phyloP scores from a whole-genome alignment of 2,888 invertebrate genomes.

The Oxytorus armatus region DNA sequence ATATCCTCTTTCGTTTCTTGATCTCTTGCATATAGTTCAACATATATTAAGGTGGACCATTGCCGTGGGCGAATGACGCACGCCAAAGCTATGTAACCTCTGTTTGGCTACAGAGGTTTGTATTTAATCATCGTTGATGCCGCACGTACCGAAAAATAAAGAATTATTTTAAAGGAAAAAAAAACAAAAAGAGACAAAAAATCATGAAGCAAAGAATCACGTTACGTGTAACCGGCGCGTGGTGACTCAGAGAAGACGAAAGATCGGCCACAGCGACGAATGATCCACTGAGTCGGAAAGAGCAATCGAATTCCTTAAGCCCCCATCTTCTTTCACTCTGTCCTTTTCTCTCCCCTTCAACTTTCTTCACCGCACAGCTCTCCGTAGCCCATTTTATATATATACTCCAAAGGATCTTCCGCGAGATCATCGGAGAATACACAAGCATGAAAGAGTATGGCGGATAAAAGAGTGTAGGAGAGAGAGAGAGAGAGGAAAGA shows the following conservation, averaged over 20 bases:
- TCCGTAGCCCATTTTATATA: slow-evolving; percentile 49
- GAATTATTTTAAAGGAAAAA: not conserved
- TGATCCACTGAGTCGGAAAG: slow-evolving; percentile 40
- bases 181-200: slow-evolving; percentile 3
- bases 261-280: slow-evolving; percentile 46
- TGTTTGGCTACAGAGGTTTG: not conserved
- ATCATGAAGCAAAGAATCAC: slow-evolving; percentile 7
- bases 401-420: slow-evolving; percentile 62
- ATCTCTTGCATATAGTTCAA: too few species aligned
- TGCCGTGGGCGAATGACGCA: slow-evolving; percentile 48
- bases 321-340: slow-evolving; percentile 29
- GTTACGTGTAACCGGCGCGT: slow-evolving; percentile 27
- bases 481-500: slow-evolving; percentile 10
- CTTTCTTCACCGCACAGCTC: slow-evolving; percentile 55
- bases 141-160: not conserved
- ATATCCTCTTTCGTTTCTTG: too few species aligned
- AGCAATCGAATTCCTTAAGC: slow-evolving; percentile 55
- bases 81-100: slow-evolving; percentile 8
- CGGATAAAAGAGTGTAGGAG: slow-evolving; percentile 33
- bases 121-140: slow-evolving; percentile 15
- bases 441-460: slow-evolving; percentile 34
- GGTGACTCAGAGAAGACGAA: slow-evolving; percentile 45
- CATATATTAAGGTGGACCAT: slow-evolving; percentile 47
- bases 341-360: slow-evolving; percentile 18
- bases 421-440: slow-evolving; percentile 44